Evolutionary conservation across 2,113 vertebrate genomes (phyloP).

Genomic region (Syrrhaptes paradoxus): DNA sequence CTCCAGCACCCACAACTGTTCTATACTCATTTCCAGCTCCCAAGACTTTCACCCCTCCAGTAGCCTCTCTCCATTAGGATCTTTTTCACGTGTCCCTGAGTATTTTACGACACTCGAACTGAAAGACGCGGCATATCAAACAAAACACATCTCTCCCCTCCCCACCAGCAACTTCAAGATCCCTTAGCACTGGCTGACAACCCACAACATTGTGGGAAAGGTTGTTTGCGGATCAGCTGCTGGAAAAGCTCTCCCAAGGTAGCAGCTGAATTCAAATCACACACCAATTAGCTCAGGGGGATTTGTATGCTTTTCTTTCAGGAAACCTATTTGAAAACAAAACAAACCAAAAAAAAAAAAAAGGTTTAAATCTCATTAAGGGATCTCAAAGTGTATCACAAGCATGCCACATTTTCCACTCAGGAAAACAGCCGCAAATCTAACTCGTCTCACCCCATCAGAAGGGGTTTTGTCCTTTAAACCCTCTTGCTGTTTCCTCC

Average conservation of each 20-base stretch:
- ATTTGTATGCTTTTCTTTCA: constrained; percentile 57
- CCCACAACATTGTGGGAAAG: constrained; percentile 6
- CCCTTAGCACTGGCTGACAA: neutral
- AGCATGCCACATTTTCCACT: neutral
- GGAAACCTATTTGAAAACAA: constrained; percentile 52
- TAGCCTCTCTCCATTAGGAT: neutral
- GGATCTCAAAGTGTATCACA: neutral
- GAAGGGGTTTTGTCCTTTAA: neutral
- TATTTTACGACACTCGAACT: neutral
- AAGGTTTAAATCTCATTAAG: constrained; percentile 24
- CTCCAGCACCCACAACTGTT: neutral
- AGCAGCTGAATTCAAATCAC: constrained; percentile 64
- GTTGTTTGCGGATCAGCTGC: constrained; percentile 35
- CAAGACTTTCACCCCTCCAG: neutral
- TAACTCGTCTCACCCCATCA: neutral
- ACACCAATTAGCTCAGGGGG: constrained; percentile 56
- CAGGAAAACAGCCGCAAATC: neutral
- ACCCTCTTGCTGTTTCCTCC: neutral
- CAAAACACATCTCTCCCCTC: neutral
- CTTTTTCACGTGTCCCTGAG: neutral
- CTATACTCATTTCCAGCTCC: neutral
- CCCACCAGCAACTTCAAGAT: neutral
- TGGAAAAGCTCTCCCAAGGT: constrained; percentile 33
- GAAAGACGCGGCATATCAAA: neutral
- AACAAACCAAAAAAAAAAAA: neutral